Base-by-base conservation (phyloP, 2,797 vertebrate species). In the Taeniopygia guttata region DNA sequence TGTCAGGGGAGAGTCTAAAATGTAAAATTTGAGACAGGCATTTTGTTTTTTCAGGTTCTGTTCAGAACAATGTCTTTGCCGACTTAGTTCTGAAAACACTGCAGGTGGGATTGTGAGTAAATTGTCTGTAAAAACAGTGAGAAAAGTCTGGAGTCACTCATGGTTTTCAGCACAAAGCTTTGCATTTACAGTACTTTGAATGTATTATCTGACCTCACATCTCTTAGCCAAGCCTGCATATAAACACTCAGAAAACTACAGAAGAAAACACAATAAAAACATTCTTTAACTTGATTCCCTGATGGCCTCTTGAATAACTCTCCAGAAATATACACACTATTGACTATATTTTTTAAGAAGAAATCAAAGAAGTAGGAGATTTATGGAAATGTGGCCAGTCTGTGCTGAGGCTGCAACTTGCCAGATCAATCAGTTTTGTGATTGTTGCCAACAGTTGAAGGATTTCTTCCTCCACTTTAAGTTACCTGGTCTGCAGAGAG, bases 211-310 rank as follows among this genome's bases (percentile, higher is more conserved):
- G 79, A 64, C 42, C 63, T 90, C 66, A n/a, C 55, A 66, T 63
- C 74, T 82, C 54, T 46, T n/a, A 74, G 48, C 56, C 84, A 78
- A 89, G 45, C 59, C 51, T 68, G 82, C n/a, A 51, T n/a, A 68
- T 29, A 87, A 56, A 94, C 56, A 86, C 27, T 79, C 40, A 54
- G 25, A 72, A 85, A 89, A 51, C 69, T 94, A 78, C 84, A 95
- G 62, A 92, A 81, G 76, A 36, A 84, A 91, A 74, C 30, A 81
- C 79, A 82, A 74, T 86, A 86, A 89, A 93, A 78, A 80, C 23
- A 63, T 45, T 43, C 66, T 77, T 90, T 93, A 87, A 68, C 30
- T 84, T 75, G 25, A 75, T 62, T 89, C 58, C 63, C 34, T 52
- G 27, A 42, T 4, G 21, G 42, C 29, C 25, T 74, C 52, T 26